These are phyloP conservation scores for Spatula versicolor DNA, from an alignment of 2,797 vertebrate genomes.

Conservation along the genomic window DNA sequence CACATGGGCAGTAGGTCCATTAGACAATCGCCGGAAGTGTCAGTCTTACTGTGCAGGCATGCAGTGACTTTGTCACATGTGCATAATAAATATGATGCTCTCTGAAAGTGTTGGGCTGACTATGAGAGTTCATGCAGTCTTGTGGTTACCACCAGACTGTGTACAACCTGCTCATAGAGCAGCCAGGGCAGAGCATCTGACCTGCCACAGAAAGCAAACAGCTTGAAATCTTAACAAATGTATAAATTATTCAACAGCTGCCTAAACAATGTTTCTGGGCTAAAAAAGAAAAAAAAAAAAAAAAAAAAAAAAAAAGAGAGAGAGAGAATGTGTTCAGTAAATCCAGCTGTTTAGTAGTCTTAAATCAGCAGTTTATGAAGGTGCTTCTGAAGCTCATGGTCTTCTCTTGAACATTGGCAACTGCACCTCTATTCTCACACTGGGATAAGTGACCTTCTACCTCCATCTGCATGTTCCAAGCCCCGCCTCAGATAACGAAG, in stretches of 20 bases:
- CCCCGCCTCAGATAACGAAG: rapidly evolving
- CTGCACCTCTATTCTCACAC: neutral
- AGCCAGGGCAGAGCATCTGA: constrained; percentile 35
- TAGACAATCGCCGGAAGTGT: constrained; percentile 36
- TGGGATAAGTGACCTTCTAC: neutral
- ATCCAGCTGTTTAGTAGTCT: neutral
- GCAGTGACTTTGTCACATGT: constrained; percentile 23
- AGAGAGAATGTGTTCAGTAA: neutral
- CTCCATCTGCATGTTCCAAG: neutral
- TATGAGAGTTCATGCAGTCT: constrained; percentile 38
- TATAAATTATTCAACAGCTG: neutral
- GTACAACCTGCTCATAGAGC: constrained; percentile 18
- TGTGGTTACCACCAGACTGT: constrained; percentile 58
- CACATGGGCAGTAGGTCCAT: constrained; percentile 55
- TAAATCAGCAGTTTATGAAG: neutral
- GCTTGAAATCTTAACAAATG: constrained; percentile 47
- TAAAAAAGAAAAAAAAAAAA: neutral
- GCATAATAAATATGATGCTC: constrained; percentile 28
- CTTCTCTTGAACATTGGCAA: neutral
- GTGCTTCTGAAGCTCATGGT: neutral
- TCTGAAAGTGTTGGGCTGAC: constrained; percentile 19
- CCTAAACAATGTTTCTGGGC: neutral
- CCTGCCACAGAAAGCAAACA: constrained; percentile 19
- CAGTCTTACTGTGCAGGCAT: constrained; percentile 22
- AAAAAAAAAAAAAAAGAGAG: too few relatives aligned